A percentile compares a stretch with the other conserved stretches of the same genome.
These are phyloP conservation scores for Aphaenogaster rudis DNA, from an alignment of 1,140 invertebrate species.

Conservation along the genomic window DNA sequence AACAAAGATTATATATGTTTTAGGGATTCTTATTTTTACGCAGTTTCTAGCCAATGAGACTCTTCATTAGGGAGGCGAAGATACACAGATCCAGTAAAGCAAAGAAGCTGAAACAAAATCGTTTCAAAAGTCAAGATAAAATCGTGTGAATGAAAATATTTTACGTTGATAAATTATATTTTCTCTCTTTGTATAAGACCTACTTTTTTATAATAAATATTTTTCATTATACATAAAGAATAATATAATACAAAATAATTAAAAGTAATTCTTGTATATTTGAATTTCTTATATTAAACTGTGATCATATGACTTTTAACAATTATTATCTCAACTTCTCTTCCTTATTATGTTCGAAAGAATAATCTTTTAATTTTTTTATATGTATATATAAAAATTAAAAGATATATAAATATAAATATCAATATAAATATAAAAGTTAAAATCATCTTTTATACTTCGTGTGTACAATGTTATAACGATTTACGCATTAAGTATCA, in stretches of 20 bases:
- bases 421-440: too few relatives aligned
- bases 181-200: neutral
- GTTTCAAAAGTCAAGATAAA: neutral
- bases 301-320: neutral
- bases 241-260: neutral
- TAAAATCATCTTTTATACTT: neutral
- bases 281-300: neutral
- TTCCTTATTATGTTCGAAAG: neutral
- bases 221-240: slow-evolving; percentile 1
- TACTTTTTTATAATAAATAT: slow-evolving; percentile 29
- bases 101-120: neutral
- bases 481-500: neutral
- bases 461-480: neutral
- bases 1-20: slow-evolving; percentile 45
- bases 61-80: neutral
- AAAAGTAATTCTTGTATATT: neutral
- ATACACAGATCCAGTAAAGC: neutral
- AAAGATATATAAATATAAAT: too few relatives aligned
- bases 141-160: neutral
- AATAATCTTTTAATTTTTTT: neutral
- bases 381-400: neutral
- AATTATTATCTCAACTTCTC: neutral
- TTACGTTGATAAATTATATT: neutral
- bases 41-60: slow-evolving; percentile 75
- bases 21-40: slow-evolving; percentile 76